Base-by-base conservation (phyloP, 2,113 vertebrate genomes). In the Xiphorhynchus elegans region DNA sequence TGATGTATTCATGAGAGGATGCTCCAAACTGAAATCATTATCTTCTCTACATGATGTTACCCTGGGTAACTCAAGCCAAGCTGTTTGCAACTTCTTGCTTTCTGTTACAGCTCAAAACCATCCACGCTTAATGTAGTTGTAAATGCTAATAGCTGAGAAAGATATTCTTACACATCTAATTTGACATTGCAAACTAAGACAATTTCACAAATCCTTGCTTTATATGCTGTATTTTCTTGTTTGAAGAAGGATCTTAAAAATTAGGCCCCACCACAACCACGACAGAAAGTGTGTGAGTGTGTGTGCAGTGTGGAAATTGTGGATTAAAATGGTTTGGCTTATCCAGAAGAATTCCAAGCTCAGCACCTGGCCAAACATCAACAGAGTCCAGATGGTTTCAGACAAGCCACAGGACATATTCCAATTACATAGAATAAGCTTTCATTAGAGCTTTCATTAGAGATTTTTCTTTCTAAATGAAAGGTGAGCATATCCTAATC, bases 331-430 rank as follows among this genome's bases (percentile, higher is more conserved):
- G 29, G 76, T 90, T 62, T 76, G 85, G 63, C 31, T 96, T 66
- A 49, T 73, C 44, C 82, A 73, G 73, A 53, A 42, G 40, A 83
- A 89, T 70, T 94, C 80, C 47, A 66, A 81, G 59, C 76, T 86
- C 90, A 93, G 82, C 89, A 95, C 90, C 82, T 91, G 91, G 84
- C 62, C 35, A 35, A 86, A 26, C 55, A 50, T 58, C 46, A 92
- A 62, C 83, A 92, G 50, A 87, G 68, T 59, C 68, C 75, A 89
- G 70, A 73, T 69, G 55, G 78, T 58, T 87, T 79, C 82, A 88
- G 59, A 92, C 56, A 81, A 78, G 55, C 64, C 80, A 89, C 64
- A 89, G 91, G 68, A 84, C 39, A 59, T 6, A 46, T 17, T 76
- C 59, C 47, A 77, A 70, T 95, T 47, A 77, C 42, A 92, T 13